These are phyloP conservation scores for Acrossocheilus wenchowensis DNA, from an alignment of 2,797 vertebrate species.

Conservation along the genomic window DNA sequence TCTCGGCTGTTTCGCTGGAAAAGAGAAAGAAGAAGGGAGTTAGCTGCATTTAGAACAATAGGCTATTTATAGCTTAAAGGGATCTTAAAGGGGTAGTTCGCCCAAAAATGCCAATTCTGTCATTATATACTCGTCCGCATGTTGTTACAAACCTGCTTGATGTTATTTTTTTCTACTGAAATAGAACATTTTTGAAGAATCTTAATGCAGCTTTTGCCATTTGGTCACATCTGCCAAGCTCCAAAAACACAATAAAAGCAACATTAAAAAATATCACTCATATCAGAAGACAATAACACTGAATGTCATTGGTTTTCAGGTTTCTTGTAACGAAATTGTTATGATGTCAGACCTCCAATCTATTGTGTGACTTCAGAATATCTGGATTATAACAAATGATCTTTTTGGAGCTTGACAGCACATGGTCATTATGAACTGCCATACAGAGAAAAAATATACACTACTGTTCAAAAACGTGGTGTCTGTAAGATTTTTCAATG, in stretches of 20 bases:
- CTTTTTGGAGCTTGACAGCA: not conserved
- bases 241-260: not conserved
- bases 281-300: not conserved
- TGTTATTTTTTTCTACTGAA: not conserved
- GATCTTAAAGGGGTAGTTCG: constrained; percentile 9
- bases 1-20: constrained; percentile 90
- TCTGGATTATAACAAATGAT: not conserved
- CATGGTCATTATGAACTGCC: not conserved
- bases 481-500: not conserved
- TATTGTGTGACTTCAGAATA: not conserved
- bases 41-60: not conserved
- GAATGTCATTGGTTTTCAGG: not conserved
- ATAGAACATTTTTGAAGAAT: not conserved
- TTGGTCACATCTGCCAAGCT: not conserved
- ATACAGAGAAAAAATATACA: not conserved
- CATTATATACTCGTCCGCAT: not conserved
- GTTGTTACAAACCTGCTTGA: not conserved
- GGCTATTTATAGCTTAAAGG: not conserved
- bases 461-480: not conserved
- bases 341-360: not conserved
- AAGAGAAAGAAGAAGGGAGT: constrained; percentile 6
- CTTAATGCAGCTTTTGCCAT: not conserved
- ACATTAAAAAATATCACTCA: not conserved
- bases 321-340: not conserved
- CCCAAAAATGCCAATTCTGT: not conserved